phyloP scores from a whole-genome alignment of 2,888 invertebrate species.

The Cerceris rybyensis region DNA sequence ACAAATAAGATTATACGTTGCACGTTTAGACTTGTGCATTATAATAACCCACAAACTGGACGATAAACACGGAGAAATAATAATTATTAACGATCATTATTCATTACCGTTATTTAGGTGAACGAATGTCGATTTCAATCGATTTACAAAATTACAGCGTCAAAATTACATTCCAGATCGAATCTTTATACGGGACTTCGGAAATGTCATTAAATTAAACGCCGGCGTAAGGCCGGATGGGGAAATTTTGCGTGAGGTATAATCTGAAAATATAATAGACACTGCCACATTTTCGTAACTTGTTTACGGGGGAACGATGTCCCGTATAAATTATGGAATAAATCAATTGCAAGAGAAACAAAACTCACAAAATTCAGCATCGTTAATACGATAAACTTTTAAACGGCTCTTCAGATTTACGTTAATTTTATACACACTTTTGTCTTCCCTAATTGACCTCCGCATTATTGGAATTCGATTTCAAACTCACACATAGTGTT shows the following conservation, averaged over 20 bases:
- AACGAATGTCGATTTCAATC: constrained; percentile 12
- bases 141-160: not conserved
- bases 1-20: constrained; percentile 15
- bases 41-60: constrained; percentile 17
- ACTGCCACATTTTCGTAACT: not conserved
- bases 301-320: not conserved
- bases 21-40: constrained; percentile 1
- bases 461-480: too few species aligned
- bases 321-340: not conserved
- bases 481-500: too few species aligned
- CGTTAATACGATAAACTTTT: not conserved
- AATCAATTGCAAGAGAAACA: not conserved
- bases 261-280: constrained; percentile 21
- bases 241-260: constrained; percentile 17
- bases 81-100: constrained; percentile 11
- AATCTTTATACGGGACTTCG: not conserved
- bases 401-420: not conserved
- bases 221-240: not conserved
- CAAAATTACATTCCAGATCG: not conserved
- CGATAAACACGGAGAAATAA: constrained; percentile 9
- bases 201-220: constrained; percentile 18
- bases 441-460: too few species aligned
- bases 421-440: not conserved
- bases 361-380: not conserved
- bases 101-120: constrained; percentile 17